A percentile compares a stretch with the other conserved stretches of the same genome.
Evolutionary conservation across 2,797 vertebrate genomes (phyloP).

Genomic region (Chrosomus eos): DNA sequence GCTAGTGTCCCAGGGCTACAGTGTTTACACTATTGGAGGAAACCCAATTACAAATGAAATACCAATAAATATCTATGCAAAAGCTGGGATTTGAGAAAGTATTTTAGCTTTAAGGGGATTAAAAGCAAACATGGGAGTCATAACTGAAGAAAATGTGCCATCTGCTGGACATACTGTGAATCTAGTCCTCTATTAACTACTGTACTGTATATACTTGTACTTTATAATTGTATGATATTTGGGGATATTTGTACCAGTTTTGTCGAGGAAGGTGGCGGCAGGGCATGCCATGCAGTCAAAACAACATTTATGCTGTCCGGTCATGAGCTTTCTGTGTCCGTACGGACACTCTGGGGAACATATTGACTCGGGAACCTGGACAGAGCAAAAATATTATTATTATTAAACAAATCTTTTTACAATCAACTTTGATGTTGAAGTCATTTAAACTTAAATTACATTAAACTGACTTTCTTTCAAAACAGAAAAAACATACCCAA

Average conservation of each 20-base stretch:
- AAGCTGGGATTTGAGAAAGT: background rate
- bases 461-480: too few species aligned
- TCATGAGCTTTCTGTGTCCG: slow-evolving; percentile 75
- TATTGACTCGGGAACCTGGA: slow-evolving; percentile 75
- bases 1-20: background rate
- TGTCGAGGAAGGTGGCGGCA: slow-evolving; percentile 82
- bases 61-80: too few species aligned
- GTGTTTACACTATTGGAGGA: background rate
- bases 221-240: background rate
- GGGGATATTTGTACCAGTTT: slow-evolving; percentile 69
- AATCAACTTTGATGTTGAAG: too few species aligned
- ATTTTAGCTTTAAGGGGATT: background rate
- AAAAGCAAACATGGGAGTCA: background rate
- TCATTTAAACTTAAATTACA: too few species aligned
- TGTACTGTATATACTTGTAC: background rate
- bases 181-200: background rate
- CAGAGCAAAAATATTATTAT: slow-evolving; percentile 7
- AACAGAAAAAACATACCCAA: too few species aligned
- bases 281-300: slow-evolving; percentile 82
- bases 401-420: background rate
- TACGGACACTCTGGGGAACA: slow-evolving; percentile 79
- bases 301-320: slow-evolving; percentile 80
- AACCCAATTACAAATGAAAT: background rate
- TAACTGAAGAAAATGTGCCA: slow-evolving; percentile 47
- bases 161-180: slow-evolving; percentile 62